Evolutionary conservation across 2,888 invertebrate genomes (phyloP), one percentile per base, ranked within the genome.

Genomic region (Plebejus melissa): DNA sequence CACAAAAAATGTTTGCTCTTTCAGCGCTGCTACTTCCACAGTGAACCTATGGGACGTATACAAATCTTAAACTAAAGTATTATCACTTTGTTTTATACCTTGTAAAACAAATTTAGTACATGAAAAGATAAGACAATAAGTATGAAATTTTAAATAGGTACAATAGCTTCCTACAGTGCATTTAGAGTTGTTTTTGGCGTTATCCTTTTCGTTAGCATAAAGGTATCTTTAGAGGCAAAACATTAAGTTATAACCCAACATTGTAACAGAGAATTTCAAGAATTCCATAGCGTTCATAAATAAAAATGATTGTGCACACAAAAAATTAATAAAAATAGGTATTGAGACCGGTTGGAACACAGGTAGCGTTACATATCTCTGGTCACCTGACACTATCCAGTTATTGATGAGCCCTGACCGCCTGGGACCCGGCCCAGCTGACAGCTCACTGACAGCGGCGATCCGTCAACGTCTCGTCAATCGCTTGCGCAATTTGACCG

Each of bases 391-490:
- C 83, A 80, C 87, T 83, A 86, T 87, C 84, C 85, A 89, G 88
- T 89, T 90, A 90, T 91, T 90, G 89, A 91, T 90, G 90, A 87
- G 85, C 80, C 81, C 81, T 79, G 79, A 82, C 80, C 85, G 84
- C 85, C 88, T 86, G 87, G 84, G 86, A 87, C 88, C 86, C 88
- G 85, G 85, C 82, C 84, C 83, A 82, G 77, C 82, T 79, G 85
- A 86, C 87, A 85, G 83, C 82, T 82, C 82, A 88, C 85, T 88
- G 90, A 91, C 90, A 89, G 90, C 87, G 81, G 84, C 85, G 88
- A 90, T 90, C 89, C 88, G 87, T 90, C 90, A 89, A 87, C 84
- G 90, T 90, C 90, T 83, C 82, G 81, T 84, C 46, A 50, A 54
- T 32, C 28, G 50, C 50, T 86, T 85, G 84, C 85, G 86, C 86